phyloP scores from a whole-genome alignment of 1,140 invertebrate genomes.

The Ceratina calcarata region DNA sequence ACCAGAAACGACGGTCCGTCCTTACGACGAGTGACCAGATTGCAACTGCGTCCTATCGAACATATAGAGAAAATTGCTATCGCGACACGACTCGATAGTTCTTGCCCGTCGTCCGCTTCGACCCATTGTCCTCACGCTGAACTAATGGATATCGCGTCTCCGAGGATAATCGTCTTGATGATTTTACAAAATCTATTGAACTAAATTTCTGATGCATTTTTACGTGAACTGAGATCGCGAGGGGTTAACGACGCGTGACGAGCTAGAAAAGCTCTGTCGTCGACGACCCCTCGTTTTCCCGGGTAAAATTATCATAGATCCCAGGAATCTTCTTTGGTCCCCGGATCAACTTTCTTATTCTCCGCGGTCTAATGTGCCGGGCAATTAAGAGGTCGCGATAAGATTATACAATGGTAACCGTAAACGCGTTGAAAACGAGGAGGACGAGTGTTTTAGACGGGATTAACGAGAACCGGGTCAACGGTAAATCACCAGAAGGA shows the following conservation, averaged over 20 bases:
- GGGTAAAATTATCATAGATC: not conserved
- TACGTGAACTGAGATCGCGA: not conserved
- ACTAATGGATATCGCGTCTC: no score
- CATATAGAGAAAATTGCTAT: not conserved
- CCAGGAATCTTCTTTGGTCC: not conserved
- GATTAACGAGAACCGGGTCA: not conserved
- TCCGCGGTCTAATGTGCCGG: not conserved
- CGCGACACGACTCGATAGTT: not conserved
- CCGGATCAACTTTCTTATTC: not conserved
- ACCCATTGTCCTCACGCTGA: not conserved
- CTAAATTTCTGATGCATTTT: no score
- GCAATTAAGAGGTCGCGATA: constrained; percentile 4
- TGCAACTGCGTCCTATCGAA: not conserved
- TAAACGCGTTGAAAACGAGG: not conserved
- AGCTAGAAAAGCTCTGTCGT: not conserved
- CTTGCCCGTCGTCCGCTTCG: not conserved
- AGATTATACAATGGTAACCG: not conserved
- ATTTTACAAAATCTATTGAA: no score
- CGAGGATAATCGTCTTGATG: no score
- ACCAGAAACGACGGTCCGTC: constrained; percentile 20
- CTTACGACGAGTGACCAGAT: not conserved
- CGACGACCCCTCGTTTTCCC: not conserved
- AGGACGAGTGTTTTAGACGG: not conserved
- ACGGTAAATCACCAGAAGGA: not conserved
- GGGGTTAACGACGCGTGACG: not conserved